A percentile compares a stretch with the other conserved stretches of the same genome.
Evolutionary conservation across 2,113 vertebrate genomes (phyloP).

Genomic region (Coregonus clupeaformis): DNA sequence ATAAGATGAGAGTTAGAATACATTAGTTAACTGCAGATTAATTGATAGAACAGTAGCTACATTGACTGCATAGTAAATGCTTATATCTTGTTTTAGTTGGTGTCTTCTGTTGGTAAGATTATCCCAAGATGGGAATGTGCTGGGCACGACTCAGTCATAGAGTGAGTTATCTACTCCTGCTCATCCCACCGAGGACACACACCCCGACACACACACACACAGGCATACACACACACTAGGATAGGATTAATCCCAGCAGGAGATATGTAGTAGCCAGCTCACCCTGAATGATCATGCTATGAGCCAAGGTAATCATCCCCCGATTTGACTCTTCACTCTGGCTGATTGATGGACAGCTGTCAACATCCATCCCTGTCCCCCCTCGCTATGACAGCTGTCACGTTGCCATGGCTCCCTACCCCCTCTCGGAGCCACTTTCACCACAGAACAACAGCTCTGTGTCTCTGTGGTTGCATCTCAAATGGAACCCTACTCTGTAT

Average conservation of each 20-base stretch:
- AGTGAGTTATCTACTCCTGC: too few species aligned
- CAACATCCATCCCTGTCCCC: slow-evolving; percentile 31
- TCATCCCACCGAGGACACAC: not conserved
- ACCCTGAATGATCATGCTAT: slow-evolving; percentile 41
- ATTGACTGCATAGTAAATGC: too few species aligned
- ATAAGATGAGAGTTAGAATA: too few species aligned
- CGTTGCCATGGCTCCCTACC: not conserved
- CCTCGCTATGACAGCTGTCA: not conserved
- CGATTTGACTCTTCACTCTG: slow-evolving; percentile 63
- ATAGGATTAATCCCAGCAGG: slow-evolving; percentile 50
- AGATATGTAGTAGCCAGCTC: slow-evolving; percentile 44
- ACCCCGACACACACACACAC: slow-evolving; percentile 24
- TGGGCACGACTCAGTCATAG: too few species aligned
- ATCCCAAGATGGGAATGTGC: too few species aligned
- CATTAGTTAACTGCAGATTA: too few species aligned
- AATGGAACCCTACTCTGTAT: slow-evolving; percentile 1
- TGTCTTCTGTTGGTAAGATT: too few species aligned
- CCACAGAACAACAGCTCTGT: not conserved
- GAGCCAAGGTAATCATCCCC: slow-evolving; percentile 68
- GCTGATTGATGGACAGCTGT: slow-evolving; percentile 71
- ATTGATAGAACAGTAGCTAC: too few species aligned
- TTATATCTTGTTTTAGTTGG: too few species aligned
- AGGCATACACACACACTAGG: slow-evolving; percentile 30
- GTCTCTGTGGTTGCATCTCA: too few species aligned
- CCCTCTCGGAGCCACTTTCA: not conserved